Evolutionary conservation across 2,113 vertebrate genomes (phyloP).

Genomic region (Aegotheles bennettii): DNA sequence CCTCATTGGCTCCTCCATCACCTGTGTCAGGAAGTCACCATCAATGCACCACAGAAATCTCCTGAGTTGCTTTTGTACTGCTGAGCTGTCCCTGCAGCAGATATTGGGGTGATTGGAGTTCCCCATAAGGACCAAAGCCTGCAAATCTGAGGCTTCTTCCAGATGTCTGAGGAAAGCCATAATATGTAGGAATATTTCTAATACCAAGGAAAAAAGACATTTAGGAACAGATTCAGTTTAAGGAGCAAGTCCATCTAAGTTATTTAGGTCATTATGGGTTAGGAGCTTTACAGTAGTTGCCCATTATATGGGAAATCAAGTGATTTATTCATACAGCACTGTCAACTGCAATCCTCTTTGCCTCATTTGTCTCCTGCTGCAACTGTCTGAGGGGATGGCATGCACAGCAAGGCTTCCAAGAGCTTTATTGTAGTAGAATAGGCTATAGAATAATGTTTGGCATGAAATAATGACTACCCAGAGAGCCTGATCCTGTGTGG

Average conservation of each 20-base stretch:
- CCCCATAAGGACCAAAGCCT: background rate
- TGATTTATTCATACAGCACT: background rate
- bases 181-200: background rate
- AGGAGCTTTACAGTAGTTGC: background rate
- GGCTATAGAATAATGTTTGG: background rate
- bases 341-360: background rate
- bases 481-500: background rate
- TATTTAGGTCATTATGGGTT: background rate
- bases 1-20: background rate
- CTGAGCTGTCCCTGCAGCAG: background rate
- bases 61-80: background rate
- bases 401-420: background rate
- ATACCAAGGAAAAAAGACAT: background rate
- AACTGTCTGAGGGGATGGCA: background rate
- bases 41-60: background rate
- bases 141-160: background rate
- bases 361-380: background rate
- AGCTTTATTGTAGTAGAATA: background rate
- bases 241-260: background rate
- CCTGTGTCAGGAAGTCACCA: background rate
- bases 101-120: background rate
- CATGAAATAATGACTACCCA: background rate
- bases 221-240: background rate
- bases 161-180: background rate
- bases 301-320: background rate